Evolutionary conservation across 2,888 invertebrate species (phyloP).

Genomic region (Drosophila multiciliata): DNA sequence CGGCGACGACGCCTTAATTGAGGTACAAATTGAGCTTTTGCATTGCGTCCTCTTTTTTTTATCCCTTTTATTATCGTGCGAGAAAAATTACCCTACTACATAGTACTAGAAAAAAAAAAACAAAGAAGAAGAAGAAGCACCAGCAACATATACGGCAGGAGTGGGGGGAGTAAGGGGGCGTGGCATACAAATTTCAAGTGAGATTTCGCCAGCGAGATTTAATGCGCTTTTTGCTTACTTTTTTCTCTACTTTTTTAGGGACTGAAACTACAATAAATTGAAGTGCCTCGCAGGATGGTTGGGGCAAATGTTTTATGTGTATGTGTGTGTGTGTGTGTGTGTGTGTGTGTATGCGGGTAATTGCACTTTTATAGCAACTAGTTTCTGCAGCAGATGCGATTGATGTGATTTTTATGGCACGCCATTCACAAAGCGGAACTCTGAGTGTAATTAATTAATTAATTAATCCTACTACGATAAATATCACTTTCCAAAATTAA

Average conservation of each 20-base stretch:
- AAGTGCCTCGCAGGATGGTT: constrained; percentile 10
- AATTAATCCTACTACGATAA: constrained; percentile 4
- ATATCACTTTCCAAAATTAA: neutral
- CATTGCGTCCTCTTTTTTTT: constrained; percentile 17
- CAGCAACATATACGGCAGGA: constrained; percentile 4
- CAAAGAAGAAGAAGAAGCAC: neutral
- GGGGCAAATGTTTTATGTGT: neutral
- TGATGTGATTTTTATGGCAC: constrained; percentile 76
- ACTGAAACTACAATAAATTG: constrained; percentile 56
- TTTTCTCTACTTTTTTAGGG: neutral
- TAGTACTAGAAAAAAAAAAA: constrained; percentile 11
- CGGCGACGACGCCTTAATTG: constrained; percentile 79
- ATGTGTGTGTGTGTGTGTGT: too few relatives aligned
- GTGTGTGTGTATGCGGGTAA: constrained; percentile 56
- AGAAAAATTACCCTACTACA: constrained; percentile 57
- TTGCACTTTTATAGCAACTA: constrained; percentile 78
- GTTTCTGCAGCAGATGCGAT: constrained; percentile 74
- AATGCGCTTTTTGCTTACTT: constrained; percentile 53
- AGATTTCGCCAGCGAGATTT: constrained; percentile 66
- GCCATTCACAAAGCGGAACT: constrained; percentile 39
- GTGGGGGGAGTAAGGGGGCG: constrained; percentile 36
- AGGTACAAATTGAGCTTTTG: constrained; percentile 82
- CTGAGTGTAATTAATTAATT: constrained; percentile 31
- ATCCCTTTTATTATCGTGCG: constrained; percentile 7
- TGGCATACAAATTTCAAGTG: constrained; percentile 41